A percentile compares a stretch with the other conserved stretches of the same genome.
phyloP scores from a whole-genome alignment of 2,113 vertebrate species.

The Halcyon malimbica region DNA sequence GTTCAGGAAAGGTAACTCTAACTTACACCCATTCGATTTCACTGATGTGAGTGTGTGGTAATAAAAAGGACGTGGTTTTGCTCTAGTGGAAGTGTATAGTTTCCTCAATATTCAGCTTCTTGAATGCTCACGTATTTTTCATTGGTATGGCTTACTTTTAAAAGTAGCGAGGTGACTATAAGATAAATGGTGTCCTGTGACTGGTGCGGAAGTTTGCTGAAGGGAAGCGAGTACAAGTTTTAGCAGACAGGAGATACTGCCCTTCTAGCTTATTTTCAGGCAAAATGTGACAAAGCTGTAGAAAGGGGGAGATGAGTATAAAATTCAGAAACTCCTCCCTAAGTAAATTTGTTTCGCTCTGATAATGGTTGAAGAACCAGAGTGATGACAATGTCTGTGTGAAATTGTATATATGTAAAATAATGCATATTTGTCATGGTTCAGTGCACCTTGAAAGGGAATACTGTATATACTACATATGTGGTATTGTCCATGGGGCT shows the following conservation, averaged over 20 bases:
- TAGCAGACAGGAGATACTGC: neutral
- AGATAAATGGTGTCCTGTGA: neutral
- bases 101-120: neutral
- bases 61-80: neutral
- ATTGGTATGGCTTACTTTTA: neutral
- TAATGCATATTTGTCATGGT: neutral
- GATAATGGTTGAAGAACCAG: neutral
- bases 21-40: neutral
- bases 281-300: neutral
- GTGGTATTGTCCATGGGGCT: neutral
- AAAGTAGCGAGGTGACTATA: neutral
- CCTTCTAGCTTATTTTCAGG: neutral
- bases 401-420: slow-evolving; percentile 13
- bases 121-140: neutral
- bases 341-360: neutral
- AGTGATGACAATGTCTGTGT: slow-evolving; percentile 10
- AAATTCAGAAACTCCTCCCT: neutral
- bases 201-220: neutral
- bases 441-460: neutral
- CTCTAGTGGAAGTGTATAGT: neutral
- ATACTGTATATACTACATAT: neutral
- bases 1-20: neutral
- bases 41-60: neutral
- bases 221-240: neutral
- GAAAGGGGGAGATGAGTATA: neutral